Conservation (phyloP, 2,113 vertebrate species). For the Glaucidium brasilianum region DNA sequence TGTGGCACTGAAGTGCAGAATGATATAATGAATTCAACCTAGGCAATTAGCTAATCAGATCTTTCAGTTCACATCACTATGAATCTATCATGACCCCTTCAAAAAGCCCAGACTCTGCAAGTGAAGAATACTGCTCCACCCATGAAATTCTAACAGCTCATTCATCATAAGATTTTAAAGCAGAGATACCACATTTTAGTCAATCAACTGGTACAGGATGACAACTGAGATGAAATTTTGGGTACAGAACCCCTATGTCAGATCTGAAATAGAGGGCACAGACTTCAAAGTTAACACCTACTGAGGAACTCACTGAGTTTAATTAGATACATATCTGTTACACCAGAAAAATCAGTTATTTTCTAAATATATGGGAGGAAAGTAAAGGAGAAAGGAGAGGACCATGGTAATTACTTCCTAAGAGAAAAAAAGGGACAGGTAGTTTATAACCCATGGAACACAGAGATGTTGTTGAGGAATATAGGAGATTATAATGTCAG, state of each 20-base stretch:
- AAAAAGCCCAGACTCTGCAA: background rate
- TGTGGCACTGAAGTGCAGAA: background rate
- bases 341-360: background rate
- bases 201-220: background rate
- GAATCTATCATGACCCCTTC: background rate
- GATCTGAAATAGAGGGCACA: background rate
- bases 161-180: background rate
- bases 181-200: background rate
- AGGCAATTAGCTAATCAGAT: background rate
- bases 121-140: background rate
- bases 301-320: background rate
- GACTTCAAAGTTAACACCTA: background rate
- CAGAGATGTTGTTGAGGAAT: background rate
- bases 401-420: background rate
- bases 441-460: background rate
- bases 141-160: background rate
- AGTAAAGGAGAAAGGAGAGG: background rate
- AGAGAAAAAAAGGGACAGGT: background rate
- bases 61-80: background rate
- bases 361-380: background rate
- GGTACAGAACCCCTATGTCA: fast-evolving
- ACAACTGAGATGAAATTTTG: background rate
- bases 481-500: background rate
- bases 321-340: background rate
- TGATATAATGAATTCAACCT: background rate